phyloP scores from a whole-genome alignment of 2,888 invertebrate genomes.

The Mimas tiliae region DNA sequence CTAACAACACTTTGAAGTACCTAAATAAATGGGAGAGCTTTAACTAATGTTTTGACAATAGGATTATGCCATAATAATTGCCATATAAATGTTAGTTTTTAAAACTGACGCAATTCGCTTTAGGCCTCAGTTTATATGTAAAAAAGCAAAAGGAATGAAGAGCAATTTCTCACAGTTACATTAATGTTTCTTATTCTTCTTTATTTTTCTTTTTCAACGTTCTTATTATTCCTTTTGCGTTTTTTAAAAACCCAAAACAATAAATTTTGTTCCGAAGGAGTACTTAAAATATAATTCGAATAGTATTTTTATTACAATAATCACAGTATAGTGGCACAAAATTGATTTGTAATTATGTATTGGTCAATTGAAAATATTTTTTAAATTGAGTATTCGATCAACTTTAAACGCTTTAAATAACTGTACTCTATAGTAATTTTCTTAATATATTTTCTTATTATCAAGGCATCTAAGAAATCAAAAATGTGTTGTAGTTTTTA shows the following conservation, averaged over 20 bases:
- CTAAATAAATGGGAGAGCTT: constrained; percentile 66
- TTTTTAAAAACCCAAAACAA: neutral
- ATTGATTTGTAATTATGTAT: neutral
- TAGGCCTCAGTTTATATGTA: neutral
- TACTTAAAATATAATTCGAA: neutral
- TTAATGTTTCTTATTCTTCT: neutral
- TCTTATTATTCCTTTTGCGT: neutral
- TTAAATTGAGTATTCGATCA: constrained; percentile 4
- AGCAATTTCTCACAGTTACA: neutral
- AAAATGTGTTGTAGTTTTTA: too few relatives aligned
- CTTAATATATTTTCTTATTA: neutral
- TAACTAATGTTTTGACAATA: constrained; percentile 70
- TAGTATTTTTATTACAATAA: neutral
- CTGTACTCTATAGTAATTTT: neutral
- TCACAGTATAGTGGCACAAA: neutral
- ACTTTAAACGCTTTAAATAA: neutral
- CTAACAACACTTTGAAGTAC: constrained; percentile 51
- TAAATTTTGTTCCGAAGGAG: neutral
- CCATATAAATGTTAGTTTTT: constrained; percentile 62
- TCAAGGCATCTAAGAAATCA: too few relatives aligned
- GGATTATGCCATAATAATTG: constrained; percentile 69
- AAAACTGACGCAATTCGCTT: constrained; percentile 42
- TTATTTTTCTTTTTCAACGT: neutral
- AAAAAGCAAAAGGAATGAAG: constrained; percentile 1
- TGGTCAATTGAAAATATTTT: neutral